Percentiles rank a stretch among this genome's conserved stretches.
Conservation (phyloP, 2,888 invertebrate genomes). For the Deroplatys truncata region DNA sequence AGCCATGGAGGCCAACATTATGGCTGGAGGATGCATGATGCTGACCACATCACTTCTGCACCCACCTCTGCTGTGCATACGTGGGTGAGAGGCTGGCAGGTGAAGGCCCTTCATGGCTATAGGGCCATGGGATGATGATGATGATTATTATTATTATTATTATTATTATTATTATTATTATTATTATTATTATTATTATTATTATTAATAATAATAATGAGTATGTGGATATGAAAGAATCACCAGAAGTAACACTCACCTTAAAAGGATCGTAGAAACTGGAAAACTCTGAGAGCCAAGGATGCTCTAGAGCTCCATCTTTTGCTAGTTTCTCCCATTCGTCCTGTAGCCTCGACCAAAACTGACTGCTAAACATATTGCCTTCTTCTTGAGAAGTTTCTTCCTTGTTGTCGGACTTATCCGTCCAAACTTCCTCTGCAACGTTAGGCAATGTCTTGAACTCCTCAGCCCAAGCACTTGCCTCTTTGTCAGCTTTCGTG, state of each 20-base stretch:
- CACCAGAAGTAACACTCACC: conserved; percentile 37
- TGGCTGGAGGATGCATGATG: too few relatives aligned
- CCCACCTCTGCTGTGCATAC: too few relatives aligned
- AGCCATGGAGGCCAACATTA: too few relatives aligned
- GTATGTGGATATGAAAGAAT: too few relatives aligned
- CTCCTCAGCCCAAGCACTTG: conserved; percentile 5
- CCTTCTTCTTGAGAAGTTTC: neutral
- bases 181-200: too few relatives aligned
- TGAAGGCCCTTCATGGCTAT: too few relatives aligned
- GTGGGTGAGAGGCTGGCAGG: too few relatives aligned
- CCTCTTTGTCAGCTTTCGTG: neutral
- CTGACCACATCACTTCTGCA: too few relatives aligned
- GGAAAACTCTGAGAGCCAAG: conserved; percentile 68
- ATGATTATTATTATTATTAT: too few relatives aligned
- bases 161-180: too few relatives aligned
- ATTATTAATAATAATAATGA: too few relatives aligned
- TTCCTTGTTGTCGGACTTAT: neutral
- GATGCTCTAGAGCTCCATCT: conserved; percentile 53
- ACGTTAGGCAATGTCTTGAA: neutral
- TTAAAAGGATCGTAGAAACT: conserved; percentile 60
- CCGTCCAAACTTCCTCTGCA: conserved; percentile 18
- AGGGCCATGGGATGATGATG: too few relatives aligned
- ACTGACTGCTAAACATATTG: conserved; percentile 39
- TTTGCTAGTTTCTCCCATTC: conserved; percentile 77
- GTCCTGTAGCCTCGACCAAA: conserved; percentile 63